These are phyloP conservation scores for Chymomyza amoena DNA, from an alignment of 2,888 invertebrate species.

Conservation along the genomic window DNA sequence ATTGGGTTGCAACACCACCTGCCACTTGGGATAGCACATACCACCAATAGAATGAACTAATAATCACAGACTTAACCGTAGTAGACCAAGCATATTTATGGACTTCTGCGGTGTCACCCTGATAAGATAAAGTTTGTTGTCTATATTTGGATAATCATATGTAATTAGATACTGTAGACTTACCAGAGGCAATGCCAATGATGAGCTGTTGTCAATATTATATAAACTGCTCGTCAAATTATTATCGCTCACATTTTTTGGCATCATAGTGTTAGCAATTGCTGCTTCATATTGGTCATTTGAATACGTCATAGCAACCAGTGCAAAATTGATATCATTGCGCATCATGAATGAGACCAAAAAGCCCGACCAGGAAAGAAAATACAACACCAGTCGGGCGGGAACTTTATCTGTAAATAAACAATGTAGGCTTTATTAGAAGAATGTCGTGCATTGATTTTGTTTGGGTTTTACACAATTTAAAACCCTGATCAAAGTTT, in stretches of 20 bases:
- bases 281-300: slow-evolving; percentile 19
- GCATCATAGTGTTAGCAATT: not conserved
- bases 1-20: slow-evolving; percentile 85
- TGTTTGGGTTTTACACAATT: too few relatives aligned
- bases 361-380: slow-evolving; percentile 86
- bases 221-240: not conserved
- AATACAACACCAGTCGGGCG: slow-evolving; percentile 85
- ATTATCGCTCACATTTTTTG: not conserved
- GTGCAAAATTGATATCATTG: slow-evolving; percentile 85
- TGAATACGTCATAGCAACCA: slow-evolving; percentile 83
- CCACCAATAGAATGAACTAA: slow-evolving; percentile 87
- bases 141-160: not conserved
- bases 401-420: slow-evolving; percentile 81
- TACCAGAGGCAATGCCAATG: slow-evolving; percentile 50
- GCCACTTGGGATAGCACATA: slow-evolving; percentile 85
- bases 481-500: not conserved
- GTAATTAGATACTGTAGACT: slow-evolving; percentile 12
- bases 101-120: slow-evolving; percentile 23
- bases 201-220: not conserved
- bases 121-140: slow-evolving; percentile 23
- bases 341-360: slow-evolving; percentile 88
- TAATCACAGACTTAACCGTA: slow-evolving; percentile 82
- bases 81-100: slow-evolving; percentile 83
- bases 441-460: not conserved
- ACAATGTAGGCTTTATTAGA: not conserved